Evolutionary conservation across 2,888 invertebrate species (phyloP), one percentile per base, ranked within the genome.

Genomic region (Eustalomyia histrio): DNA sequence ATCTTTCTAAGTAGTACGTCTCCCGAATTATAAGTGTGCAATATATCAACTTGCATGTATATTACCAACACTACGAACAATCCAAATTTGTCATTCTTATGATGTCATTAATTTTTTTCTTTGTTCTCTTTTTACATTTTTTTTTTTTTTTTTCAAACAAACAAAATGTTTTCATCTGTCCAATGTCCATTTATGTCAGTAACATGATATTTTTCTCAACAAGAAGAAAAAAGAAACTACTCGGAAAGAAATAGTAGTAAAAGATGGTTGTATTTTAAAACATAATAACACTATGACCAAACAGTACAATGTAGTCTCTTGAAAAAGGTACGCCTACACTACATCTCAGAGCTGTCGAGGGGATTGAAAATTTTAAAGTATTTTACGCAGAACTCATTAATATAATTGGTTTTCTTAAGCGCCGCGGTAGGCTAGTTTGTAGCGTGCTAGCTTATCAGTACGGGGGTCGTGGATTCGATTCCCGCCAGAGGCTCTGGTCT

Each of bases 101-200:
- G 68, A 75, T 68, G 61, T 47, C 75, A 75, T 75, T 53, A 67
- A 68, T 61, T 53, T 35, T 29, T 6, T 63, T 24, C n/a, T 57
- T 47, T n/a, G n/a, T n/a, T n/a, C 4, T 12, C 29, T 50, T 50
- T n/a, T n/a, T n/a, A n/a, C n/a, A n/a, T n/a, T 9, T 57, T 47
- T 64, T 64, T 17, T 14, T 5, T 47, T 5, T 63, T 5, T 52
- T 29, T 29, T 29, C 63, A 52, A 14, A 18, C 18, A 65, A 61
- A 50, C 60, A 68, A 82, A 84, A 83, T 83, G 84, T 84, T 84
- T 85, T 84, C 85, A 83, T 84, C 84, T 85, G 85, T 83, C 79
- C 80, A 86, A 84, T 85, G 87, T 86, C 87, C 86, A 87, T 88
- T 88, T 88, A 87, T 87, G 87, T 87, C 88, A 87, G 86, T 85